Conservation (phyloP, 2,113 vertebrate genomes). For the Zonotrichia leucophrys region DNA sequence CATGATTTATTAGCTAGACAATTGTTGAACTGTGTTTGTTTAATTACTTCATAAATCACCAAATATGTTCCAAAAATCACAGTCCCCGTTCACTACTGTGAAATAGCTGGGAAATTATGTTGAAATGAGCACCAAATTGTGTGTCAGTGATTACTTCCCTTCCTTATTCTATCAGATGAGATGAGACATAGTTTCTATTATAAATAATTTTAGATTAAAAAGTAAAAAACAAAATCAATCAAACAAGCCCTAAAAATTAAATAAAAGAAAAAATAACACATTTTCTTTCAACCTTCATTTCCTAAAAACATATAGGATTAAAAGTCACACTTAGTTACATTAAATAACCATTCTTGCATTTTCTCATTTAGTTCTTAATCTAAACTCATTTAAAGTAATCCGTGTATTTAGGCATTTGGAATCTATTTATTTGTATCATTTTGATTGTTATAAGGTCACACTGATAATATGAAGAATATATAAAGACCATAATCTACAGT, state of each 20-base stretch:
- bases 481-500: not conserved
- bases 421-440: not conserved
- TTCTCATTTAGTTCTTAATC: not conserved
- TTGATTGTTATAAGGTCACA: not conserved
- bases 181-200: not conserved
- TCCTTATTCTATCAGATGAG: not conserved
- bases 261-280: not conserved
- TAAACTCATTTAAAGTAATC: not conserved
- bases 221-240: not conserved
- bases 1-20: not conserved
- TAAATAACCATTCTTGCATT: not conserved
- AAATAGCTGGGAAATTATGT: not conserved
- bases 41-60: not conserved
- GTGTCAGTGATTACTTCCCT: not conserved
- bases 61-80: not conserved
- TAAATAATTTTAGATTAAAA: not conserved
- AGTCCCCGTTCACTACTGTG: not conserved
- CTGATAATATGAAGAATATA: not conserved
- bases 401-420: not conserved
- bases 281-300: not conserved
- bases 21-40: not conserved
- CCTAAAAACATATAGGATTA: not conserved
- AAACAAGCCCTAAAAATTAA: not conserved
- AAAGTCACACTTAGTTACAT: not conserved
- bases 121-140: not conserved